Evolutionary conservation across 2,888 invertebrate species (phyloP).

Genomic region (Serripes groenlandicus): DNA sequence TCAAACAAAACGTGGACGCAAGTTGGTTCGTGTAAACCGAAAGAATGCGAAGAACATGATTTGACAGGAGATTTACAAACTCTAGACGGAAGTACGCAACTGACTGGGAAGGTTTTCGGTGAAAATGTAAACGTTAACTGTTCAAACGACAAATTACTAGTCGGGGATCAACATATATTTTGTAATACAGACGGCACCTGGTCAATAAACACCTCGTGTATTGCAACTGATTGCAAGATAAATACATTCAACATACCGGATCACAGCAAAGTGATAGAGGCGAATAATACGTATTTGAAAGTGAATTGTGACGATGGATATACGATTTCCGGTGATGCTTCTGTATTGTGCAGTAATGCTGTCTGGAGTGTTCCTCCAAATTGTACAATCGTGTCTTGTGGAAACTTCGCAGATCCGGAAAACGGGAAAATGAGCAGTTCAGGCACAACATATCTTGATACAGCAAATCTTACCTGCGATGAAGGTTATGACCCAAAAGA

Average conservation of each 20-base stretch:
- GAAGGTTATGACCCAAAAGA: neutral
- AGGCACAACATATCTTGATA: neutral
- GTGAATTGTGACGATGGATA: neutral
- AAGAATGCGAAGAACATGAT: neutral
- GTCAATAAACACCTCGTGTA: neutral
- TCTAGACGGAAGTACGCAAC: neutral
- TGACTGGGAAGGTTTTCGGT: neutral
- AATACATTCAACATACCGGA: constrained; percentile 2
- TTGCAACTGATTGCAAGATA: neutral
- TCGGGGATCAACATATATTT: neutral
- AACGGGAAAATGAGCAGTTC: neutral
- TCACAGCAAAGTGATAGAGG: neutral
- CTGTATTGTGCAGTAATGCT: neutral
- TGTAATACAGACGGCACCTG: constrained; percentile 3
- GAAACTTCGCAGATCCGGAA: neutral
- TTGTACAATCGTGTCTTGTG: constrained; percentile 8
- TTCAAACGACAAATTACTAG: neutral
- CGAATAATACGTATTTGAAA: neutral
- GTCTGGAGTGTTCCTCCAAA: neutral
- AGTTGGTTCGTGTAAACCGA: neutral
- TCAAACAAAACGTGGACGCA: constrained; percentile 7
- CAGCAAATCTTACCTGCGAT: neutral
- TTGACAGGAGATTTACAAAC: neutral
- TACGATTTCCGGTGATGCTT: neutral
- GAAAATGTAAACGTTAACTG: neutral